These are phyloP conservation scores for Phenganax subtilis DNA, from an alignment of 92 coral and sea anemone genomes.

Conservation along the genomic window DNA sequence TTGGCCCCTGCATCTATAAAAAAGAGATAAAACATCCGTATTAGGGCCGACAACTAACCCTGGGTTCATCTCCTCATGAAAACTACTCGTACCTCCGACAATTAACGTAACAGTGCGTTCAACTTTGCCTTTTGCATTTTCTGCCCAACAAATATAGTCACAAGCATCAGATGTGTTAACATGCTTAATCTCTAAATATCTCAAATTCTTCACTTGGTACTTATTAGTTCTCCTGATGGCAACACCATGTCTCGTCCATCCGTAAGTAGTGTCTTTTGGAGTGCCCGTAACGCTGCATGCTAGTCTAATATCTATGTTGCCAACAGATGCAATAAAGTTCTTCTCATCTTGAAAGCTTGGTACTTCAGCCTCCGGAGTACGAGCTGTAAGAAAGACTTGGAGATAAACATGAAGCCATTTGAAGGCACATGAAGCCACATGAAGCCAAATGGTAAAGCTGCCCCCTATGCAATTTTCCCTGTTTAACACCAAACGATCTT, in stretches of 20 bases:
- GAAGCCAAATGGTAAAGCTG: no score
- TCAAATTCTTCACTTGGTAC: neutral
- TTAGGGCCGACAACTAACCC: neutral
- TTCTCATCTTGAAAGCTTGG: neutral
- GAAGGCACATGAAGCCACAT: no score
- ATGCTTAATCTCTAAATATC: slow-evolving; percentile 48
- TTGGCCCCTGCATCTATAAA: neutral
- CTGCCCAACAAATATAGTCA: slow-evolving; percentile 56
- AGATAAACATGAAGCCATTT: no score
- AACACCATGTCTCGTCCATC: slow-evolving; percentile 2
- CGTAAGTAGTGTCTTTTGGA: neutral
- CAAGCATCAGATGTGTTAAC: slow-evolving; percentile 50
- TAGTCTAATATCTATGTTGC: neutral
- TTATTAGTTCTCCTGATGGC: neutral
- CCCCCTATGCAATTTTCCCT: no score
- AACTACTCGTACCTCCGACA: slow-evolving; percentile 50
- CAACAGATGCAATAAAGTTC: neutral
- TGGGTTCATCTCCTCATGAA: neutral
- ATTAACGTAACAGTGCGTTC: slow-evolving; percentile 45
- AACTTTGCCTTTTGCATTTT: slow-evolving; percentile 50
- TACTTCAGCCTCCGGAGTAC: neutral
- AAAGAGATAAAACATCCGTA: neutral
- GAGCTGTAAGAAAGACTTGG: no score
- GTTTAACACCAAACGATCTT: no score
- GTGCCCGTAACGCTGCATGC: neutral